Evolutionary conservation across 1,140 invertebrate species (phyloP).

Genomic region (Conopomorpha cramerella): DNA sequence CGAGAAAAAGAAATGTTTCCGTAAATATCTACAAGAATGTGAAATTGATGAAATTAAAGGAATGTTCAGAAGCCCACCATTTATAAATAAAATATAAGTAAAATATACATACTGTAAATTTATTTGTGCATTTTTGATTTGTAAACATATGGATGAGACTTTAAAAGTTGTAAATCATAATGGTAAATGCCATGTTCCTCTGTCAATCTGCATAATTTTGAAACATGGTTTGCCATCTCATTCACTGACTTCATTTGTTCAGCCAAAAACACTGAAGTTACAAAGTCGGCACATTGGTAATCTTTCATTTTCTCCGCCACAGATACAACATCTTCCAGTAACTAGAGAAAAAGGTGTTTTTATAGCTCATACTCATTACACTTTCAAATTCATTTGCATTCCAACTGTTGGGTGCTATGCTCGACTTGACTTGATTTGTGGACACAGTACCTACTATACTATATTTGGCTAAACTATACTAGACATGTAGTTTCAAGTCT

Average conservation of each 20-base stretch:
- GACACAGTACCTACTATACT: too few relatives aligned
- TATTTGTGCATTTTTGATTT: too few relatives aligned
- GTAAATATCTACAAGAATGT: conserved; percentile 16
- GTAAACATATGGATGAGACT: conserved; percentile 10
- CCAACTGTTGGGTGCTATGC: too few relatives aligned
- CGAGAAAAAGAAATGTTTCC: conserved; percentile 15
- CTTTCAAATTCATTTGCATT: too few relatives aligned
- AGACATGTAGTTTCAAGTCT: too few relatives aligned
- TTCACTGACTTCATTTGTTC: conserved; percentile 16
- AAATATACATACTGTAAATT: too few relatives aligned
- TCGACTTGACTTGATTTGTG: too few relatives aligned
- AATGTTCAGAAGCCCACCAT: conserved; percentile 9
- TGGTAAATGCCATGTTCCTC: conserved; percentile 12
- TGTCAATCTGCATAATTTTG: conserved; percentile 7
- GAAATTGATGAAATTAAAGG: conserved; percentile 9
- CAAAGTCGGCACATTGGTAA: conserved; percentile 17
- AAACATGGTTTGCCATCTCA: conserved; percentile 13
- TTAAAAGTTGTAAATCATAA: conserved; percentile 12
- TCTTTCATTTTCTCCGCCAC: conserved; percentile 14
- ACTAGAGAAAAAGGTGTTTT: conserved; percentile 7
- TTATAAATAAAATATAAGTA: conserved; percentile 3
- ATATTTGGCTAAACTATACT: too few relatives aligned
- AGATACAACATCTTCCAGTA: conserved; percentile 11
- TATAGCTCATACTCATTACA: too few relatives aligned
- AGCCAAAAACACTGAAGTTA: conserved; percentile 15